phyloP scores from a whole-genome alignment of 2,797 vertebrate genomes.

The Ptychobarbus kaznakovi region DNA sequence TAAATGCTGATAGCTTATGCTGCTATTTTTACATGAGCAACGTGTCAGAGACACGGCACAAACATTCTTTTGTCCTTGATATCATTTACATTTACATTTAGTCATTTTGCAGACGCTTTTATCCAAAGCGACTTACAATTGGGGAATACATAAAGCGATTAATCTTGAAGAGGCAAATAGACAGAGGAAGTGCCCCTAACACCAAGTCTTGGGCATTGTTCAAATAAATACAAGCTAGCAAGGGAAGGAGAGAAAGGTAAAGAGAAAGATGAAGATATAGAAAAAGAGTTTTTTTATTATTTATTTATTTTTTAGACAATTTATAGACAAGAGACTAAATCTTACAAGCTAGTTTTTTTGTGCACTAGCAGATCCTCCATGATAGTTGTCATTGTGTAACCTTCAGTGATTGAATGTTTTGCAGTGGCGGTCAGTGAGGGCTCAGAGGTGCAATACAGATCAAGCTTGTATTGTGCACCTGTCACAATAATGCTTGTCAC shows the following conservation, averaged over 20 bases:
- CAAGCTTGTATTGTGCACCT: slow-evolving; percentile 23
- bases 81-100: neutral
- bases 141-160: no score
- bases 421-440: neutral
- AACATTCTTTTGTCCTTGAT: neutral
- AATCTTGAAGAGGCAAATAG: no score
- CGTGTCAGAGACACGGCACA: neutral
- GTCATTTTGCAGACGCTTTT: no score
- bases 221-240: no score
- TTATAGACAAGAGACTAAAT: slow-evolving; percentile 9
- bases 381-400: neutral
- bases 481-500: slow-evolving; percentile 36
- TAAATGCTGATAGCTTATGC: slow-evolving; percentile 11
- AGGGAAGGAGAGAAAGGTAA: no score
- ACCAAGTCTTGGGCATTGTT: no score
- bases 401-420: neutral
- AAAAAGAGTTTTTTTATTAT: no score
- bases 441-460: neutral
- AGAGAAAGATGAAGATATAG: no score
- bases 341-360: neutral
- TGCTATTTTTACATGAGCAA: slow-evolving; percentile 30
- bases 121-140: no score
- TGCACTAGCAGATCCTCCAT: neutral
- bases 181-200: no score
- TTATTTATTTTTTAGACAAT: no score